A percentile compares a stretch with the other conserved stretches of the same genome.
Conservation (phyloP, 2,113 vertebrate genomes). For the Verasper variegatus region DNA sequence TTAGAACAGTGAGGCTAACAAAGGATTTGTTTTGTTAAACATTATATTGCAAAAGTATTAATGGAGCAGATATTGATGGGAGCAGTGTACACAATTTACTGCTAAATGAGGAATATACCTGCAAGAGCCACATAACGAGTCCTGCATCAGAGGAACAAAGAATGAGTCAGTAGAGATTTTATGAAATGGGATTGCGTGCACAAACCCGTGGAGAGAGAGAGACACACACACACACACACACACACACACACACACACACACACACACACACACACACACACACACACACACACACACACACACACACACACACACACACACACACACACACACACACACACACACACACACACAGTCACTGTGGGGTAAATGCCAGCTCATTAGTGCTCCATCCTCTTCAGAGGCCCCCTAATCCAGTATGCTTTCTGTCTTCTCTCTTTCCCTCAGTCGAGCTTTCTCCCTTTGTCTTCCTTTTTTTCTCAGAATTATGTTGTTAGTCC, state of each 20-base stretch:
- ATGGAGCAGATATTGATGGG: neutral
- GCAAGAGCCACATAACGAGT: slow-evolving; percentile 7
- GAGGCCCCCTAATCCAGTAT: slow-evolving; percentile 74
- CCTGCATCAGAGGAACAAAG: slow-evolving; percentile 26
- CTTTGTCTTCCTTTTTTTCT: slow-evolving; percentile 7
- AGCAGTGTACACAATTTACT: neutral
- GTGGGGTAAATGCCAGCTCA: slow-evolving; percentile 76
- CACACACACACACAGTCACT: slow-evolving; percentile 43
- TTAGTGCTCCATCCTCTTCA: slow-evolving; percentile 69
- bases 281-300: slow-evolving; percentile 4
- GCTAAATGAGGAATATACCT: neutral
- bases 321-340: slow-evolving; percentile 17
- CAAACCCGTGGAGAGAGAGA: slow-evolving; percentile 11
- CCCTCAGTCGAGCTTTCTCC: slow-evolving; percentile 24
- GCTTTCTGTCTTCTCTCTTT: slow-evolving; percentile 57
- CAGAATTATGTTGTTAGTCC: slow-evolving; percentile 25
- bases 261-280: no score
- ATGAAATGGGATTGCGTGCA: slow-evolving; percentile 52
- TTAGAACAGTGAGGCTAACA: no score
- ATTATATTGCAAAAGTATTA: neutral
- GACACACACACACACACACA: no score
- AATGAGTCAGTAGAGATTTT: slow-evolving; percentile 43
- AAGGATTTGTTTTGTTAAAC: neutral
- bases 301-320: no score
- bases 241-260: no score